phyloP scores from a whole-genome alignment of 2,797 vertebrate species.

The Decapterus maruadsi region DNA sequence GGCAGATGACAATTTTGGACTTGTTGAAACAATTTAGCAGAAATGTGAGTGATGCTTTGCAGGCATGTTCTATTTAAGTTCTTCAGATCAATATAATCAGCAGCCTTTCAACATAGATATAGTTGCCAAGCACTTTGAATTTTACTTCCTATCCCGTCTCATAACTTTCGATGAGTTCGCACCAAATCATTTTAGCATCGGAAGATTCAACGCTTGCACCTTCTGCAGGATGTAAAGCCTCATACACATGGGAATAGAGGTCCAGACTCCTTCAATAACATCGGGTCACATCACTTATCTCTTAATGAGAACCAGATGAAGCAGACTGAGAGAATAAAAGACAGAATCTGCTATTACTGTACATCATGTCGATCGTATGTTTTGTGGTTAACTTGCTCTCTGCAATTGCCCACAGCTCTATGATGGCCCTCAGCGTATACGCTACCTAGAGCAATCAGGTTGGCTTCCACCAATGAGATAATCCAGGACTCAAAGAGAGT shows the following conservation, averaged over 20 bases:
- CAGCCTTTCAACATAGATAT: background rate
- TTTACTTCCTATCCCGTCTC: background rate
- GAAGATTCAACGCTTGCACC: background rate
- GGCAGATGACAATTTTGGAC: slow-evolving; percentile 7
- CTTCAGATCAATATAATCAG: slow-evolving; percentile 6
- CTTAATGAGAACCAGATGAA: slow-evolving; percentile 50
- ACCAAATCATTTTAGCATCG: background rate
- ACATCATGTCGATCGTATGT: slow-evolving; percentile 21
- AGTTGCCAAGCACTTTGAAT: slow-evolving; percentile 14
- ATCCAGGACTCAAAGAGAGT: slow-evolving; percentile 7
- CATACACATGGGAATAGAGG: background rate
- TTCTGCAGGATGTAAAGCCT: slow-evolving; percentile 16
- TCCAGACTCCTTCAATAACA: slow-evolving; percentile 21
- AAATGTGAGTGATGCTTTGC: slow-evolving; percentile 20
- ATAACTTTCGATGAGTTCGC: background rate
- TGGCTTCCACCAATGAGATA: slow-evolving; percentile 10
- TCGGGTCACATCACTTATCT: slow-evolving; percentile 21
- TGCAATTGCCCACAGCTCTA: slow-evolving; percentile 10
- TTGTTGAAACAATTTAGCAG: slow-evolving; percentile 2
- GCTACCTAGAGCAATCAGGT: slow-evolving; percentile 14
- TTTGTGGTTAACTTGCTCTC: slow-evolving; percentile 20
- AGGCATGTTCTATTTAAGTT: background rate
- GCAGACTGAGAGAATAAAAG: slow-evolving; percentile 49
- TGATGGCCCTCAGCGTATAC: background rate
- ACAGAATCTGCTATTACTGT: slow-evolving; percentile 26